phyloP scores from a whole-genome alignment of 2,113 vertebrate species.

The Pseudorhombus dupliciocellatus region DNA sequence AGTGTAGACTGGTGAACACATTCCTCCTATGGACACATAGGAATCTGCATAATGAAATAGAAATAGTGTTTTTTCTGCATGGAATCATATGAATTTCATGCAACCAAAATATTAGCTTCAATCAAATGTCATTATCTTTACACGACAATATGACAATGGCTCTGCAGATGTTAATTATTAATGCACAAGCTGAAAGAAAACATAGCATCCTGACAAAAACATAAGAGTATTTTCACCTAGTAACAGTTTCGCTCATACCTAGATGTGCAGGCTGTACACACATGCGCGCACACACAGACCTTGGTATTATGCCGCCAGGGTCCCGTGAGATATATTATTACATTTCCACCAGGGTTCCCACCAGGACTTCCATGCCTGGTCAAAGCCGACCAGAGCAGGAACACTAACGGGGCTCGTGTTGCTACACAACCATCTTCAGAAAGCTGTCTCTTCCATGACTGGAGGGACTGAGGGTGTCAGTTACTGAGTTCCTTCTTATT shows the following conservation, averaged over 20 bases:
- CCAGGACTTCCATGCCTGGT: slow-evolving; percentile 46
- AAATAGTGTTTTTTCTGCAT: not conserved
- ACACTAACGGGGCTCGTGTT: slow-evolving; percentile 60
- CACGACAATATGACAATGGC: not conserved
- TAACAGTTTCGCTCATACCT: slow-evolving; percentile 1
- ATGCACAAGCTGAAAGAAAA: not conserved
- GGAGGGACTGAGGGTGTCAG: slow-evolving; percentile 63
- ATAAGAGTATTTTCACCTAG: not conserved
- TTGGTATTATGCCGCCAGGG: slow-evolving; percentile 34
- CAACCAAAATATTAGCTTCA: not conserved
- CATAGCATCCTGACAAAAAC: not conserved
- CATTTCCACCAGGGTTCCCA: slow-evolving; percentile 64
- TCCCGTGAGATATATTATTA: slow-evolving; percentile 56
- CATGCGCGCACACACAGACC: slow-evolving; percentile 10
- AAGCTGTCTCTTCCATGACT: slow-evolving; percentile 61
- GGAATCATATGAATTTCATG: not conserved
- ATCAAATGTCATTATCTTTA: not conserved
- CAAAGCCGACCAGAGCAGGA: slow-evolving; percentile 52
- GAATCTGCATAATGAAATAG: not conserved
- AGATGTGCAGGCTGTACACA: not conserved
- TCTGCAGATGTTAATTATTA: not conserved
- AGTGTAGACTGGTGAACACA: not conserved
- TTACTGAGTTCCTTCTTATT: slow-evolving; percentile 66
- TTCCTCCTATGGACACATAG: not conserved
- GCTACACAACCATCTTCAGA: slow-evolving; percentile 62